Conservation (phyloP, 2,113 vertebrate genomes). For the Passer domesticus region DNA sequence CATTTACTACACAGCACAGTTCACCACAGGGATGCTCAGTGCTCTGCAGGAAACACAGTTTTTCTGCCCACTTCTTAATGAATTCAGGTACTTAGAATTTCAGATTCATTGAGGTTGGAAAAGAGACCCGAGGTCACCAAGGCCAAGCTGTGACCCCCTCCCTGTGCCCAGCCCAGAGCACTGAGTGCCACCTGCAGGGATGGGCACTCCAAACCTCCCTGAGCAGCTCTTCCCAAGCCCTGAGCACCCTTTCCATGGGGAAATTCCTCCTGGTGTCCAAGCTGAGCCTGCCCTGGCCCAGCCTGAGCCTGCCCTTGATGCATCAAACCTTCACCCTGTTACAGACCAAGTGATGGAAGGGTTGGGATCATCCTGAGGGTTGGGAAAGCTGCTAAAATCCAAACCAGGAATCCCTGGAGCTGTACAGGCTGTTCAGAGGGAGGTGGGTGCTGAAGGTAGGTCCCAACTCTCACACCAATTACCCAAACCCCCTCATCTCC, state of each 20-base stretch:
- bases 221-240: background rate
- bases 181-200: background rate
- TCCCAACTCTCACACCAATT: background rate
- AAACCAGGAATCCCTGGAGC: background rate
- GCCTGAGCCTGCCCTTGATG: background rate
- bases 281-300: background rate
- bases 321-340: background rate
- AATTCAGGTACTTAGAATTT: background rate
- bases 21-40: background rate
- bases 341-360: background rate
- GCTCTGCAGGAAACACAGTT: background rate
- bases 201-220: background rate
- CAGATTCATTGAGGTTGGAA: background rate
- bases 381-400: background rate
- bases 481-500: background rate
- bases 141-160: background rate
- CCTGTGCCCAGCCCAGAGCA: background rate
- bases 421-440: background rate
- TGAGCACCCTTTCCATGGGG: accelerated
- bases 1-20: background rate
- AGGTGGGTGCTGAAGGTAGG: background rate
- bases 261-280: background rate
- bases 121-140: background rate
- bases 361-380: background rate
- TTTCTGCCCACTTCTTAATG: background rate